phyloP scores from a whole-genome alignment of 1,140 invertebrate genomes.

The Protaetia brevitarsis region DNA sequence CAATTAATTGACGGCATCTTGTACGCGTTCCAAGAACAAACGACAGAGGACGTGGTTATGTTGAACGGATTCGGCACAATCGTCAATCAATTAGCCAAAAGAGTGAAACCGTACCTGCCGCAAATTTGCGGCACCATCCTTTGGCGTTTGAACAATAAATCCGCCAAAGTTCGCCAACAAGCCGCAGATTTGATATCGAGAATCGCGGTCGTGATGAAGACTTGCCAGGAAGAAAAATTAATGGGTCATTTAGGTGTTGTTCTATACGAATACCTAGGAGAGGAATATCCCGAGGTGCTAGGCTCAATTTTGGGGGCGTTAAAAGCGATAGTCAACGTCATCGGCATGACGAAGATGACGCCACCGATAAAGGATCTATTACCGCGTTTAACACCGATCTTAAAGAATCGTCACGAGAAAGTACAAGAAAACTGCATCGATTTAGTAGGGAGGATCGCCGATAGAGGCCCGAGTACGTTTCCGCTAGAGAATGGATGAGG shows the following conservation, averaged over 20 bases:
- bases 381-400: constrained; percentile 94
- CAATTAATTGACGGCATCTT: constrained; percentile 99
- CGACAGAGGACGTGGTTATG: constrained; percentile 99
- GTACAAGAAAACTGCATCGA: constrained; percentile 99
- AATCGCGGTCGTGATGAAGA: constrained; percentile 99
- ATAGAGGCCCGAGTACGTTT: constrained; percentile 98
- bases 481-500: constrained; percentile 99
- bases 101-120: constrained; percentile 97
- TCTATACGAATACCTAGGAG: constrained; percentile 97
- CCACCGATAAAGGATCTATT: constrained; percentile 99
- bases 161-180: constrained; percentile 98
- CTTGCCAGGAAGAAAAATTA: constrained; percentile 98
- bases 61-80: constrained; percentile 99
- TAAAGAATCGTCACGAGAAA: constrained; percentile 92
- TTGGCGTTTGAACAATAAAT: constrained; percentile 99
- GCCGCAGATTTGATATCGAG: constrained; percentile 98
- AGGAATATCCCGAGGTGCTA: constrained; percentile 99
- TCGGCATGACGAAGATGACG: constrained; percentile 99
- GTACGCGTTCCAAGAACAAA: constrained; percentile 99
- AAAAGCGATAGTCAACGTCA: constrained; percentile 99
- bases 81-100: constrained; percentile 94
- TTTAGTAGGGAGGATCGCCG: constrained; percentile 96
- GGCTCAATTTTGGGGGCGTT: constrained; percentile 97
- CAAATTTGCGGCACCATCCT: constrained; percentile 99
- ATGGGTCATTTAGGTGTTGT: constrained; percentile 99